These are phyloP conservation scores for Bemisia tabaci DNA, from an alignment of 1,140 invertebrate species.

Conservation along the genomic window DNA sequence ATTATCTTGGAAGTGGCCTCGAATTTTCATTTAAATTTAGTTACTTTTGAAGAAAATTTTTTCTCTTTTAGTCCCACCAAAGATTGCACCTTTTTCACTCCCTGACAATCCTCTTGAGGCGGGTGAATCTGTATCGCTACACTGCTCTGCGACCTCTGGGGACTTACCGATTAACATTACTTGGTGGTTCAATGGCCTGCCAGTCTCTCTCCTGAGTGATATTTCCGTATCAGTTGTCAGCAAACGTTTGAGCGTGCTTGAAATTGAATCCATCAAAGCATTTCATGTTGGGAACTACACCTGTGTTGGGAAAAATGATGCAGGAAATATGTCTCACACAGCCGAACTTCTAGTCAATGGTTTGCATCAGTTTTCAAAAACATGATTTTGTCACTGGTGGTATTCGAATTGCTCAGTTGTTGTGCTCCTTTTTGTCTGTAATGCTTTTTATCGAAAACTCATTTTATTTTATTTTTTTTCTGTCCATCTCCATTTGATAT, in stretches of 20 bases:
- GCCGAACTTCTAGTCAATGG: slow-evolving; percentile 48
- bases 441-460: too few relatives aligned
- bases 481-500: too few relatives aligned
- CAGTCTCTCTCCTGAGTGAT: slow-evolving; percentile 35
- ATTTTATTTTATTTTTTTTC: too few relatives aligned
- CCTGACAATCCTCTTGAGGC: slow-evolving; percentile 57
- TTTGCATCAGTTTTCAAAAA: slow-evolving; percentile 26
- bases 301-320: slow-evolving; percentile 51
- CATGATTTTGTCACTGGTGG: neutral
- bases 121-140: slow-evolving; percentile 59
- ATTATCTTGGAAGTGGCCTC: too few relatives aligned
- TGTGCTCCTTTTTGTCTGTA: too few relatives aligned
- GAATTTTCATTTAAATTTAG: too few relatives aligned
- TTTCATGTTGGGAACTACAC: slow-evolving; percentile 61
- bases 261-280: slow-evolving; percentile 59
- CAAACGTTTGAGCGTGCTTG: slow-evolving; percentile 55
- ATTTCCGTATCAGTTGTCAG: slow-evolving; percentile 47
- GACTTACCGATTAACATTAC: slow-evolving; percentile 55
- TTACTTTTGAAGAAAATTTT: neutral
- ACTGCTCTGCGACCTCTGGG: slow-evolving; percentile 61
- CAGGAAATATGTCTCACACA: slow-evolving; percentile 42
- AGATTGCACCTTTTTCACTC: slow-evolving; percentile 52
- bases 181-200: slow-evolving; percentile 50
- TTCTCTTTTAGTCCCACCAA: slow-evolving; percentile 45
- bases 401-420: neutral